A percentile compares a stretch with the other conserved stretches of the same genome.
phyloP scores from a whole-genome alignment of 2,113 vertebrate species.

The Peromyscus maniculatus region DNA sequence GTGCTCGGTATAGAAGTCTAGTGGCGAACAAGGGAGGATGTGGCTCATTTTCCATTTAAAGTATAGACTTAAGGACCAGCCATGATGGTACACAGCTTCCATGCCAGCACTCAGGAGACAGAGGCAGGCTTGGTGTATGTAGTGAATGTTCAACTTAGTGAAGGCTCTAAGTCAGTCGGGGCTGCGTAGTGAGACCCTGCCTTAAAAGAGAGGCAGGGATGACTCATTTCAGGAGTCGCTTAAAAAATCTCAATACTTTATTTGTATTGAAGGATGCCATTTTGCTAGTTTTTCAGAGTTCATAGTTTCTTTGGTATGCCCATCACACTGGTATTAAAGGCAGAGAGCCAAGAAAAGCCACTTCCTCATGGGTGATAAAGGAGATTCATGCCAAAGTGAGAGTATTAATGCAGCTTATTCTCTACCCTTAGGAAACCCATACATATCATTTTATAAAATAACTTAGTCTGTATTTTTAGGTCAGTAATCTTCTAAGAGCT shows the following conservation, averaged over 20 bases:
- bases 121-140: neutral
- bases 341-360: neutral
- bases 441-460: neutral
- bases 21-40: neutral
- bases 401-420: neutral
- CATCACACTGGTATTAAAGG: neutral
- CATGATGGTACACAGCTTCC: neutral
- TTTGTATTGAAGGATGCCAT: conserved; percentile 19
- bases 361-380: neutral
- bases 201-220: neutral
- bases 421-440: neutral
- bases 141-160: too few species aligned
- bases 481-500: neutral
- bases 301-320: neutral
- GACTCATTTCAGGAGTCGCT: neutral
- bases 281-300: neutral
- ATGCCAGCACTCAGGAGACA: neutral
- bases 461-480: neutral
- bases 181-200: neutral
- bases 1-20: neutral
- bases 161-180: neutral
- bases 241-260: neutral
- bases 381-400: neutral
- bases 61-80: neutral
- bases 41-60: conserved; percentile 25